Evolutionary conservation across 2,797 vertebrate genomes (phyloP).

Genomic region (Cirrhinus mrigala): DNA sequence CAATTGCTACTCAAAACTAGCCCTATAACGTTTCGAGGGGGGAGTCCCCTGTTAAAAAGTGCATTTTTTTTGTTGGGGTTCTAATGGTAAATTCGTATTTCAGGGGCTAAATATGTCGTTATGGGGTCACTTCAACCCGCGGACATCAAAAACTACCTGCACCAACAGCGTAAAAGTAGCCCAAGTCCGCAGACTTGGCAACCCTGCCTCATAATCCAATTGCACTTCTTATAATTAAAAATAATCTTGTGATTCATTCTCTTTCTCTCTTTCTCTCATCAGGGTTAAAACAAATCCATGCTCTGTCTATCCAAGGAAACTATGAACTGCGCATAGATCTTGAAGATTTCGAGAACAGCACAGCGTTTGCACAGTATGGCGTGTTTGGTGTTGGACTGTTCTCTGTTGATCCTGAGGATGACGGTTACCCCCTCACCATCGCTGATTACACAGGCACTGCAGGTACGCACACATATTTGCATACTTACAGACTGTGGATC

Average conservation of each 20-base stretch:
- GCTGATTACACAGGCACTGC: slow-evolving; percentile 93
- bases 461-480: slow-evolving; percentile 75
- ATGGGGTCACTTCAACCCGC: no score
- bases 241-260: not conserved
- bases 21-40: no score
- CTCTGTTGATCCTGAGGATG: slow-evolving; percentile 94
- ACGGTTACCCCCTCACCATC: slow-evolving; percentile 91
- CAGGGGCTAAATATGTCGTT: no score
- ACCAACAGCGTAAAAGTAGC: no score
- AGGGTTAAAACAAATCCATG: slow-evolving; percentile 92
- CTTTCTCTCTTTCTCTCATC: slow-evolving; percentile 24
- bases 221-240: not conserved
- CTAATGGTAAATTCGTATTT: no score
- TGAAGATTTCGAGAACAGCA: slow-evolving; percentile 95
- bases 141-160: no score
- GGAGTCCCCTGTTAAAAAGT: no score
- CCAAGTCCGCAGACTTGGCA: no score
- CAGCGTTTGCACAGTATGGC: slow-evolving; percentile 89
- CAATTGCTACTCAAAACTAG: no score
- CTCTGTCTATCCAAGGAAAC: slow-evolving; percentile 90
- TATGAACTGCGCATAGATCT: slow-evolving; percentile 95
- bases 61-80: no score
- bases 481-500: not conserved
- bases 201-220: not conserved
- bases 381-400: slow-evolving; percentile 93